A percentile compares a stretch with the other conserved stretches of the same genome.
Evolutionary conservation across 2,888 invertebrate species (phyloP).

Genomic region (Sinelater perroti): DNA sequence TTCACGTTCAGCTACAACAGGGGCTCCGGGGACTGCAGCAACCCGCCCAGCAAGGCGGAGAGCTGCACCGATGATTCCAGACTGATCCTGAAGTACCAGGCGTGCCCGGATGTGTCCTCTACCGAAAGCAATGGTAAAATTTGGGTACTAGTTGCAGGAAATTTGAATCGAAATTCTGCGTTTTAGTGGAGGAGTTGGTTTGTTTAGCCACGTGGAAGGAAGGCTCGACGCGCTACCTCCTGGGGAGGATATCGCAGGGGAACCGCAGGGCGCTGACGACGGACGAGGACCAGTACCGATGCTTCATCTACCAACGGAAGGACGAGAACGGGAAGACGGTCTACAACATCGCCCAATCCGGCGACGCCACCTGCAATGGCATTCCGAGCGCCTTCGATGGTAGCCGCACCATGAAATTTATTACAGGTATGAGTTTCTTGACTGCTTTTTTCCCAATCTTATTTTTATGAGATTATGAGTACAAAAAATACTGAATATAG

Average conservation of each 20-base stretch:
- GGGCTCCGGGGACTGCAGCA: constrained; percentile 77
- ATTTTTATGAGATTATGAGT: background rate
- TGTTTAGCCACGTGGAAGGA: constrained; percentile 88
- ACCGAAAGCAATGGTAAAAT: constrained; percentile 78
- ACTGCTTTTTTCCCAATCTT: background rate
- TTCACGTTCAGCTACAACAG: constrained; percentile 82
- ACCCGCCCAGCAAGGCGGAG: constrained; percentile 81
- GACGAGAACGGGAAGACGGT: constrained; percentile 64
- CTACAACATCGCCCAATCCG: constrained; percentile 78
- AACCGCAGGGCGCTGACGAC: constrained; percentile 67
- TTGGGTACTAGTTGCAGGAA: background rate
- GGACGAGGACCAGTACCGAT: constrained; percentile 82
- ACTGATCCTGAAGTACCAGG: constrained; percentile 82
- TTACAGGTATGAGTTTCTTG: constrained; percentile 76
- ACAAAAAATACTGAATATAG: no score
- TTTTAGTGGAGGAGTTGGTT: constrained; percentile 78
- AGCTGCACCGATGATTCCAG: constrained; percentile 85
- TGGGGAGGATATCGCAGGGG: constrained; percentile 75
- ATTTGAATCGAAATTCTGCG: background rate
- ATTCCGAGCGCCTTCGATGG: constrained; percentile 79
- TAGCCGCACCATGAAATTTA: constrained; percentile 79
- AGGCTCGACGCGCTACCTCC: constrained; percentile 79
- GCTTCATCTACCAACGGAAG: constrained; percentile 77
- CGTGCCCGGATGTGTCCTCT: constrained; percentile 80
- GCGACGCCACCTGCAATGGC: constrained; percentile 83